A percentile compares a stretch with the other conserved stretches of the same genome.
These are phyloP conservation scores for Spodoptera littoralis DNA, from an alignment of 2,888 invertebrate species.

Conservation along the genomic window DNA sequence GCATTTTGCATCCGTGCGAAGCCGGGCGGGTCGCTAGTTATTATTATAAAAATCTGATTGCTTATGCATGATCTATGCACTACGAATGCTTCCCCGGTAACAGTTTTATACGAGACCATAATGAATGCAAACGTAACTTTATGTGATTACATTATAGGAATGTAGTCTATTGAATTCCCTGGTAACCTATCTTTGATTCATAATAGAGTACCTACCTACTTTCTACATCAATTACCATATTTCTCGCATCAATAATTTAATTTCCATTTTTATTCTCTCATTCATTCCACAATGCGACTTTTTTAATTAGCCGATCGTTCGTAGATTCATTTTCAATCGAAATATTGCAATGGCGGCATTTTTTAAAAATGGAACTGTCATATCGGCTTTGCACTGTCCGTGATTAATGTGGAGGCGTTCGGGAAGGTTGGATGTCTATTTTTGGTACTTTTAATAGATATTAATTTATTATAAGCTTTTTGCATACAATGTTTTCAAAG, in stretches of 20 bases:
- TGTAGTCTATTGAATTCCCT: background rate
- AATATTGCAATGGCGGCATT: conserved; percentile 38
- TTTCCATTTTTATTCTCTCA: background rate
- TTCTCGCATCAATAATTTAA: background rate
- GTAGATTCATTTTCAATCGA: conserved; percentile 9
- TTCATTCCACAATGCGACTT: conserved; percentile 14
- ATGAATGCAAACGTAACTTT: too few species aligned
- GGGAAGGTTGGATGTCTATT: conserved; percentile 23
- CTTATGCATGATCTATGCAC: too few species aligned
- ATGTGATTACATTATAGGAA: too few species aligned
- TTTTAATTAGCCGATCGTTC: conserved; percentile 30
- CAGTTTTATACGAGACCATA: too few species aligned
- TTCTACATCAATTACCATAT: background rate
- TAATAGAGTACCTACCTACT: background rate
- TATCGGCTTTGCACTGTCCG: conserved; percentile 35
- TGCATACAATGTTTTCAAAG: too few species aligned
- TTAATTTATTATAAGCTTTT: too few species aligned
- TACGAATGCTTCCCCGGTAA: too few species aligned
- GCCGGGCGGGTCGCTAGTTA: too few species aligned
- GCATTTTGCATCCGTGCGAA: too few species aligned
- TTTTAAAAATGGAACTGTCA: conserved; percentile 52
- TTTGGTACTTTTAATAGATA: conserved; percentile 6
- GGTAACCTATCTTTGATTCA: background rate
- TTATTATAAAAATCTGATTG: too few species aligned
- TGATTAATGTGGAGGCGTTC: conserved; percentile 48